Conservation (phyloP, 2,113 vertebrate genomes). For the Riparia riparia region DNA sequence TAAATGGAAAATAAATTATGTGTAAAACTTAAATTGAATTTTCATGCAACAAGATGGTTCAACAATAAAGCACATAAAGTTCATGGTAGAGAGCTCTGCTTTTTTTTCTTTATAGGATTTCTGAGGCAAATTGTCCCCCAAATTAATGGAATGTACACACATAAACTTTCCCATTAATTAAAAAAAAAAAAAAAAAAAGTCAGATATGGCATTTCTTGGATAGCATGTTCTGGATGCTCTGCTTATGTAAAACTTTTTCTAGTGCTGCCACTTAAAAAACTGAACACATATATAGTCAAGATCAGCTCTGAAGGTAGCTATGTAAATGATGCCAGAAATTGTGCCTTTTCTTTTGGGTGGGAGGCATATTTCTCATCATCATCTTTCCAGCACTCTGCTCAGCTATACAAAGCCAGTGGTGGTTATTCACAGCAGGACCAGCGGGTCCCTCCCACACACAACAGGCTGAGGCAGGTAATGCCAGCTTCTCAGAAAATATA, state of each 20-base stretch:
- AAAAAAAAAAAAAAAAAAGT: background rate
- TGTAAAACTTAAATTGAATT: constrained; percentile 57
- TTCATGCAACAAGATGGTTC: constrained; percentile 8
- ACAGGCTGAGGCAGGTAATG: constrained; percentile 6
- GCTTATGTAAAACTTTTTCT: background rate
- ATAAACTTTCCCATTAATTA: background rate
- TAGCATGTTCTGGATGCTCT: background rate
- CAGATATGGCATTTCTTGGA: background rate
- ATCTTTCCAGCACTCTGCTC: background rate
- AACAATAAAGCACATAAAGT: constrained; percentile 1
- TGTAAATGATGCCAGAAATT: background rate
- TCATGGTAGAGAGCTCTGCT: background rate
- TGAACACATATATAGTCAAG: background rate
- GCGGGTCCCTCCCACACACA: constrained; percentile 4
- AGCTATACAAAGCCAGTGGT: background rate
- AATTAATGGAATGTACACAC: background rate
- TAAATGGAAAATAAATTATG: constrained; percentile 57
- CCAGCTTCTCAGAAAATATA: background rate
- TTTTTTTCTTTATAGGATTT: constrained; percentile 1
- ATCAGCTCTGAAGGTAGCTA: background rate
- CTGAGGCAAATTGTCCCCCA: background rate
- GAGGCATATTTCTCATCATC: background rate
- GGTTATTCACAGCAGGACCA: constrained; percentile 35
- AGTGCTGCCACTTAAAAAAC: background rate
- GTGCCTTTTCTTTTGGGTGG: background rate